Percentiles rank a stretch among this genome's conserved stretches.
phyloP scores from a whole-genome alignment of 2,888 invertebrate genomes.

The Phaedon cochleariae region DNA sequence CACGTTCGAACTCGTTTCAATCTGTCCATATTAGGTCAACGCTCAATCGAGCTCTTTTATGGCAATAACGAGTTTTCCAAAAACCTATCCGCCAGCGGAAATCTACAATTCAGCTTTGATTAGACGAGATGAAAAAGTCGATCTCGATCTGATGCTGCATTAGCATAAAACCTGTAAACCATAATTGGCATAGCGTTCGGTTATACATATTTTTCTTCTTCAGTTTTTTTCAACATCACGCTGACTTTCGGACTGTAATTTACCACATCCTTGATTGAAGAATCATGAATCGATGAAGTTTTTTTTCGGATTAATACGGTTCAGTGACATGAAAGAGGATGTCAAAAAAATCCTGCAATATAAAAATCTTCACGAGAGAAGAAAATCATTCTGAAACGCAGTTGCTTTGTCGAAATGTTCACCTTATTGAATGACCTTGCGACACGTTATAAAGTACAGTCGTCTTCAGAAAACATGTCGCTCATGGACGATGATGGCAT shows the following conservation, averaged over 20 bases:
- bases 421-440: too few relatives aligned
- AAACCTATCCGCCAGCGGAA: conserved; percentile 13
- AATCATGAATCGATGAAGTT: background rate
- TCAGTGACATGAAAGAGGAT: background rate
- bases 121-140: conserved; percentile 9
- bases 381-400: too few relatives aligned
- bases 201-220: background rate
- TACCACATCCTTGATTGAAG: conserved; percentile 26
- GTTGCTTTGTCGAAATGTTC: too few relatives aligned
- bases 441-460: too few relatives aligned
- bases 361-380: too few relatives aligned
- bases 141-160: conserved; percentile 10
- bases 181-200: background rate
- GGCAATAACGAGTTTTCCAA: conserved; percentile 14
- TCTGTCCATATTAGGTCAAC: conserved; percentile 4
- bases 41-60: conserved; percentile 10
- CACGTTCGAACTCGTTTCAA: conserved; percentile 6
- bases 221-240: conserved; percentile 14
- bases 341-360: background rate
- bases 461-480: too few relatives aligned
- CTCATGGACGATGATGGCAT: too few relatives aligned
- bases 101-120: conserved; percentile 18
- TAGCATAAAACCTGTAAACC: conserved; percentile 20
- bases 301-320: background rate
- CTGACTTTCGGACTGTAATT: conserved; percentile 20